Evolutionary conservation across 2,888 invertebrate species (phyloP).

Genomic region (Tillus elongatus): DNA sequence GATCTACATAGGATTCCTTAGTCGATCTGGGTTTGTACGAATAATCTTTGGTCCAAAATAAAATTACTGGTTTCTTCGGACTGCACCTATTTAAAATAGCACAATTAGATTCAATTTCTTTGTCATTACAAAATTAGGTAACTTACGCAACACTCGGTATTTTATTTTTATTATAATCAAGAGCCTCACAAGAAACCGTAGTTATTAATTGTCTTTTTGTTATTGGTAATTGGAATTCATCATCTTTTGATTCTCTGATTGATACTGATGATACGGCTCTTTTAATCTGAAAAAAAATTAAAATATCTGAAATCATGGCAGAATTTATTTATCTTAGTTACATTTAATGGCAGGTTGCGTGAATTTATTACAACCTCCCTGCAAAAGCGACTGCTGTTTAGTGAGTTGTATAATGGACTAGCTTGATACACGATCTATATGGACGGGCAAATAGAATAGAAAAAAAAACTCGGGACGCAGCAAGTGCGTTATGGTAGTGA

Average conservation of each 20-base stretch:
- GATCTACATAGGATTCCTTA: conserved; percentile 39
- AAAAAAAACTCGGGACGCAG: too few relatives aligned
- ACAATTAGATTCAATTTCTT: background rate
- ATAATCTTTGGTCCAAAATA: conserved; percentile 50
- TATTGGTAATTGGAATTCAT: conserved; percentile 40
- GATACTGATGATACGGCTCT: conserved; percentile 41
- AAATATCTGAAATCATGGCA: too few relatives aligned
- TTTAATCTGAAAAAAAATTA: conserved; percentile 29
- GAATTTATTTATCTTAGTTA: too few relatives aligned
- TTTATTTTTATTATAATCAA: conserved; percentile 26
- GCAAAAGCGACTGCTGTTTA: too few relatives aligned
- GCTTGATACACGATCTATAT: too few relatives aligned
- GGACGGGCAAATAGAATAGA: too few relatives aligned
- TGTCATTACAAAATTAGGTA: background rate
- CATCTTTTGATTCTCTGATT: conserved; percentile 36
- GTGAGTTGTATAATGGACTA: too few relatives aligned
- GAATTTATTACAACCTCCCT: too few relatives aligned
- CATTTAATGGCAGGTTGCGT: too few relatives aligned
- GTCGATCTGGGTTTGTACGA: conserved; percentile 47
- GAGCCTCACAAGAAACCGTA: conserved; percentile 42
- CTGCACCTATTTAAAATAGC: background rate
- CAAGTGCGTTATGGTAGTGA: too few relatives aligned
- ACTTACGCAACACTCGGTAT: background rate
- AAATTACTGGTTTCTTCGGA: conserved; percentile 36
- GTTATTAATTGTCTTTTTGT: conserved; percentile 42